A percentile compares a stretch with the other conserved stretches of the same genome.
Conservation (phyloP, 2,113 vertebrate species). For the Cettia cetti region DNA sequence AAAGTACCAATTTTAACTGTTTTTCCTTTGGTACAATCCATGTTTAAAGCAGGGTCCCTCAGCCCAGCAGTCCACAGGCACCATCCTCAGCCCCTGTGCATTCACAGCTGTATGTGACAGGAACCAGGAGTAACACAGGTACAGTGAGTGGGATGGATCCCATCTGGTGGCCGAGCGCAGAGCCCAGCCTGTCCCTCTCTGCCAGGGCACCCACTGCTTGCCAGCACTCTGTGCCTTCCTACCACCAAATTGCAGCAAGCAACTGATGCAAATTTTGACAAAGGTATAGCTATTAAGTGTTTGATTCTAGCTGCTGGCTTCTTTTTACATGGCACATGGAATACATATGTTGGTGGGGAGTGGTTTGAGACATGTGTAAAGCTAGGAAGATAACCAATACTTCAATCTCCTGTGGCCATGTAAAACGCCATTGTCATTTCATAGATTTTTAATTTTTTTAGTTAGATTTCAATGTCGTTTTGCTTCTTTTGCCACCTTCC, state of each 20-base stretch:
- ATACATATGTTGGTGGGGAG: background rate
- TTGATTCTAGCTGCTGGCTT: background rate
- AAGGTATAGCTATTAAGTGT: background rate
- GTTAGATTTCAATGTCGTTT: background rate
- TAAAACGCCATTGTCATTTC: background rate
- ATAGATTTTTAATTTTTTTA: too few species aligned
- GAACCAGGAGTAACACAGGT: background rate
- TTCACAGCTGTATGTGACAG: background rate
- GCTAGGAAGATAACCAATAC: background rate
- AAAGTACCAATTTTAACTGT: background rate
- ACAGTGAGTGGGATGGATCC: background rate
- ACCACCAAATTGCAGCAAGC: background rate
- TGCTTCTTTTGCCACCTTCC: background rate
- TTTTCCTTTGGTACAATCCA: background rate
- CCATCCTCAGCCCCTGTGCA: background rate
- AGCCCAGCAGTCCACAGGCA: background rate
- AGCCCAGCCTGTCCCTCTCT: background rate
- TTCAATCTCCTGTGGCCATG: background rate
- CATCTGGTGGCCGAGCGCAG: fast-evolving
- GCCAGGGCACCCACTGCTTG: background rate
- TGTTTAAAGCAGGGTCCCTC: background rate
- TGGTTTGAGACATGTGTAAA: background rate
- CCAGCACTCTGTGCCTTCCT: background rate
- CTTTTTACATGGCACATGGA: background rate
- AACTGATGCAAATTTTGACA: background rate